A percentile compares a stretch with the other conserved stretches of the same genome.
Conservation (phyloP, 2,888 invertebrate species). For the Nomada fucata region DNA sequence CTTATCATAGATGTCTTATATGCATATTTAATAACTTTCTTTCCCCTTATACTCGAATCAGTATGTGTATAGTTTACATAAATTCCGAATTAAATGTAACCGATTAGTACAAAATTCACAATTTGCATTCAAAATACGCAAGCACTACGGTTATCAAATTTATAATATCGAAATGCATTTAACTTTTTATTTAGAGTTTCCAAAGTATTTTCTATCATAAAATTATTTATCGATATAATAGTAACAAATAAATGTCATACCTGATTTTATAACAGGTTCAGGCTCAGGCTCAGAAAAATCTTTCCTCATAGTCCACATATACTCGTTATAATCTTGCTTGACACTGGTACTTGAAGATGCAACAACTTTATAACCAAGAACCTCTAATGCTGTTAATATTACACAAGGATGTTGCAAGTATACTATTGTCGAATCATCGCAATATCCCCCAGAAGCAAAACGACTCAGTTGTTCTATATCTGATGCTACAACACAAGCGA, state of each 20-base stretch:
- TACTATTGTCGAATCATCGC: slow-evolving; percentile 93
- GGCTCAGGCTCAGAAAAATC: slow-evolving; percentile 94
- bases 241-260: slow-evolving; percentile 64
- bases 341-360: slow-evolving; percentile 94
- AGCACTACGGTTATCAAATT: not conserved
- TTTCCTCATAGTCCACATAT: slow-evolving; percentile 97
- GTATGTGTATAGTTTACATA: not conserved
- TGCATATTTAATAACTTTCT: slow-evolving; percentile 37
- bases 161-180: too few species aligned
- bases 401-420: slow-evolving; percentile 95
- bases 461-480: slow-evolving; percentile 93
- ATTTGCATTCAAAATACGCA: not conserved
- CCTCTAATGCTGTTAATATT: slow-evolving; percentile 93
- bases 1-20: not conserved
- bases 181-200: not conserved
- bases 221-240: slow-evolving; percentile 1
- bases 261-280: slow-evolving; percentile 79
- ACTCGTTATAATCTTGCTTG: slow-evolving; percentile 95
- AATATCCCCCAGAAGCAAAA: slow-evolving; percentile 93
- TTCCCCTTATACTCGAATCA: slow-evolving; percentile 18
- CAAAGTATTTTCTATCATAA: not conserved
- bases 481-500: slow-evolving; percentile 85
- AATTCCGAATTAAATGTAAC: not conserved
- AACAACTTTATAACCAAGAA: slow-evolving; percentile 94
- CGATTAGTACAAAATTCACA: not conserved